Evolutionary conservation across 1,140 invertebrate species (phyloP), one percentile per base, ranked within the genome.

Genomic region (Mya arenaria): DNA sequence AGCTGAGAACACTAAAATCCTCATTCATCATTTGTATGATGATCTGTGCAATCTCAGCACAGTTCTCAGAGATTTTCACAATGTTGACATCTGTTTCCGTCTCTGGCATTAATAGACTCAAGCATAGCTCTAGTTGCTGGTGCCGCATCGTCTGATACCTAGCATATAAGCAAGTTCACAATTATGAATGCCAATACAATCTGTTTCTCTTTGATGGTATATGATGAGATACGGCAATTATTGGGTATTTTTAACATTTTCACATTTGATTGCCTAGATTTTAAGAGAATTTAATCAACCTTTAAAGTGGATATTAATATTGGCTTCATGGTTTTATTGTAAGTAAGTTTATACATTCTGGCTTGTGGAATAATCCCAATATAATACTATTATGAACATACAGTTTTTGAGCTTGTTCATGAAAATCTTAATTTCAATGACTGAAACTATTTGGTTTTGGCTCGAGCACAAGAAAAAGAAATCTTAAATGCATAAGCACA

Each of bases 1-100:
- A 87, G 68, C 86, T 90, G 34, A 91, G 84, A 36, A 90, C 79
- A n/a, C 86, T 77, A 74, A 91, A 92, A 60, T 92, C 91, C 80
- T 92, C 89, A 71, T 89, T 86, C 62, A 92, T 90, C 91, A 92
- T 91, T 17, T 85, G 86, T 5, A 88, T 87, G 41, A 92, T 89
- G 23, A 87, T 85, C 36, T 85, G 81, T 0, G 89, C 87, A 19
- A 92, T 69, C 17, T 86, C 81, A 1, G 74, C 65, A 78, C 89
- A 91, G 81, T 90, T 90, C 41, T 84, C 85, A 19, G 88, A 85
- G 32, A 91, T 81, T 48, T 85, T 85, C 34, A 88, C 74, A 48
- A 90, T 85, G 65, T 88, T 88, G 8, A 88, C 82, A 23, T 90
- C 88, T 8, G 88, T 82, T 25, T 88, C 85, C 32, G 77, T 73